A percentile compares a stretch with the other conserved stretches of the same genome.
Evolutionary conservation across 2,888 invertebrate species (phyloP).

Genomic region (Chesias legatella): DNA sequence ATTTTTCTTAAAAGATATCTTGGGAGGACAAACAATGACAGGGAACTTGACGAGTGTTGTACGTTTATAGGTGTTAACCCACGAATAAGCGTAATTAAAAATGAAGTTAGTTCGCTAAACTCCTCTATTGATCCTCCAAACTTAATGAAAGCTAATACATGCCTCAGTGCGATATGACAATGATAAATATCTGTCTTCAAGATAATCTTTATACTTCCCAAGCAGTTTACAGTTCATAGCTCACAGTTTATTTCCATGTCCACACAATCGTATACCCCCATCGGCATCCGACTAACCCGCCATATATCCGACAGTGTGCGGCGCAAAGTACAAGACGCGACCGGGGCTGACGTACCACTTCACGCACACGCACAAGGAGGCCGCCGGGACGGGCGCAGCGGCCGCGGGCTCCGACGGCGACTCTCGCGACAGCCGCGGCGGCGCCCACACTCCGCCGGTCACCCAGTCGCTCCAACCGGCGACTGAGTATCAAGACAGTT

Average conservation of each 20-base stretch:
- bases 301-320: constrained; percentile 86
- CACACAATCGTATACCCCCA: no score
- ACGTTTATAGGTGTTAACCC: no score
- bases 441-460: constrained; percentile 84
- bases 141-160: no score
- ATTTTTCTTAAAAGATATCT: no score
- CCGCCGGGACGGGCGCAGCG: constrained; percentile 42
- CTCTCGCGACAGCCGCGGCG: constrained; percentile 80
- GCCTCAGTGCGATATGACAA: no score
- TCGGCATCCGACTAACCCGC: not conserved
- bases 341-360: constrained; percentile 98
- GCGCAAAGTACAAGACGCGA: constrained; percentile 97
- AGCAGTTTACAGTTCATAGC: not conserved
- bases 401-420: constrained; percentile 54
- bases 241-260: not conserved
- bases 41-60: no score
- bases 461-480: constrained; percentile 45
- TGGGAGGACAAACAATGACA: no score
- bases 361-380: constrained; percentile 91
- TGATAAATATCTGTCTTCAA: no score
- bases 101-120: no score
- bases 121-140: no score
- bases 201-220: no score
- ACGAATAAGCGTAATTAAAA: no score
- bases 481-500: constrained; percentile 83